Base-by-base conservation (phyloP, 2,888 invertebrate species). In the Drosophila fulvimacula region DNA sequence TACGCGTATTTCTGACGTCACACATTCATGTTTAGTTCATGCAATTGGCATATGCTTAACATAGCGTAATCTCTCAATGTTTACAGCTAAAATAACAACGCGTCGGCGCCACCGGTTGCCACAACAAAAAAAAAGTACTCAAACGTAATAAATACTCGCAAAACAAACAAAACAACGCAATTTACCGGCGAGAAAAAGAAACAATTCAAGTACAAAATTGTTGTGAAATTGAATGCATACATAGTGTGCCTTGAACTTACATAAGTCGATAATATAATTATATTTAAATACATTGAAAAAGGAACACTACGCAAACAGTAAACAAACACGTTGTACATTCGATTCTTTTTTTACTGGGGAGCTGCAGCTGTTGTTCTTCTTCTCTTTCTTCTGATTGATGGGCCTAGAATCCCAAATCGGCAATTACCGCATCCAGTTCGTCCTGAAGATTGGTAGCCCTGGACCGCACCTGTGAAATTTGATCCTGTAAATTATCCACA, bases 401-500 rank as follows among this genome's bases (percentile, higher is more conserved):
- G 55, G 46, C 63, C 68, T 92, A 92, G 68, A 94, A 97, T 88
- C 97, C 96, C 88, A 97, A 94, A 93, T 97, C 97, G 39, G 96
- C 96, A 73, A 97, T 94, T 24, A 97, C 96, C 5, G 97, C 96
- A 92, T 97, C 97, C 69, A 98, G 93, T 92, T 98, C 97, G 86
- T 96, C 95, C 92, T 97, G 96, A 51, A 97, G 93, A 44, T 95
- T 93, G 51, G 95, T 93, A 9, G 97, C 96, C 92, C 96, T 95
- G 83, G 97, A 97, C 81, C 96, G 95, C 82, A 97, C 96, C 90
- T 96, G 96, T 60, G 95, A 94, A 49, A 97, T 94, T 90, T 97
- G 97, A 91, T 97, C 97, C 91, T 97, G 96, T 66, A 97, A 93
- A 88, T 97, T 94, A 92, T 97, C 97, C 0, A 97, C 96, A 90